Evolutionary conservation across 2,797 vertebrate species (phyloP), one percentile per base, ranked within the genome.

Genomic region (Cetoscarus ocellatus): DNA sequence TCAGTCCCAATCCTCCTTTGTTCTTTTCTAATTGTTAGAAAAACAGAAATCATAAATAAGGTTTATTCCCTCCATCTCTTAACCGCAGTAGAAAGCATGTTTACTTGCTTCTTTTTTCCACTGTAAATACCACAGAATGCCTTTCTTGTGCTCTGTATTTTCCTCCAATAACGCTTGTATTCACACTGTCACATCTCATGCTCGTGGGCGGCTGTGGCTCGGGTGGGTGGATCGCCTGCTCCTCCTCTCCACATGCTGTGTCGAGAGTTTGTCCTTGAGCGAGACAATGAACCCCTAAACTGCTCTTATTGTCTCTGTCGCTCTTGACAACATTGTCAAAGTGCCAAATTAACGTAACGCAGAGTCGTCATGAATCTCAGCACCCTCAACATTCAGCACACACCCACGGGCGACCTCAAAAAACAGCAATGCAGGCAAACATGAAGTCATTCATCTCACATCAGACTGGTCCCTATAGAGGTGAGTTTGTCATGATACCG

Each of bases 161-260:
- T 45, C 39, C 34, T 27, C 49, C 42, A 51, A n/a, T 57, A 64
- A 69, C 57, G 12, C 10, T 6, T 40, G 13, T 4, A 62, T 9
- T 56, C 60, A 65, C 43, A 19, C 1, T 42, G 45, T 42, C 61
- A 3, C 11, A 19, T 49, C 18, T 65, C 17, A 19, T 57, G 61
- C 34, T 42, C 6, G 70, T 49, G 49, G 50, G 13, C 10, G 19
- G 15, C 9, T 61, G 52, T 9, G 17, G n/a, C 51, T 48, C 17
- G 5, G 0, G 12, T 15, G 73, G 5, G 12, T 54, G n/a, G 40
- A 56, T 47, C 10, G 49, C 1, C 50, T 35, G 60, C 65, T 50
- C 70, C 70, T 67, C 78, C 75, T 75, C 59, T 47, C 68, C 66
- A 66, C 62, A 76, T 83, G 79, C 15, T 6, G 8, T 34, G 44